Evolutionary conservation across 1,140 invertebrate species (phyloP), one percentile per base, ranked within the genome.

Genomic region (Piezodorus guildinii): DNA sequence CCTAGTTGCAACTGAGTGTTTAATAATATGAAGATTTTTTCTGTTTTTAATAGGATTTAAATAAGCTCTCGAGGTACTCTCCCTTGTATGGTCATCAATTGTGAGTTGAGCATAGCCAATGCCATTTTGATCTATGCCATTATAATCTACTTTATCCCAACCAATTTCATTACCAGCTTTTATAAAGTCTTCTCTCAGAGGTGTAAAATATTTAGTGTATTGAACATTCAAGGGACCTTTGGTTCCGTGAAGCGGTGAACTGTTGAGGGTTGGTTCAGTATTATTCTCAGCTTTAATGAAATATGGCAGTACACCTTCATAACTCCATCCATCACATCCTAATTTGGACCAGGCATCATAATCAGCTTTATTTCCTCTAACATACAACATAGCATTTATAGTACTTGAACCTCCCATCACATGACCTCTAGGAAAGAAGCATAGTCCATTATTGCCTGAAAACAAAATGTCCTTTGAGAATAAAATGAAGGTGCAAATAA

Each of bases 381-480:
- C 74, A 69, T 84, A 84, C 0, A 82, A 75, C 79, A 83, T 84
- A 25, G 75, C 80, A 70, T 86, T 85, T 21, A 85, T 73, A 4
- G 76, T 75, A 25, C 79, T 82, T 17, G 75, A 77, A 17, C 84
- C 84, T 8, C 88, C 88, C 70, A 85, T 74, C 16, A 76, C 75
- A 72, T 78, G 79, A 2, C 76, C 77, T 45, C 72, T 52, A 12
- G 62, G 49, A 14, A 21, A 34, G 2, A 15, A 2, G 30, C 58
- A 60, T 27, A 21, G 9, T 21, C 58, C 58, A 17, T 25, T 15
- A 60, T 10, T 60, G 8, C 27, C 58, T 25, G 58, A 46, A 46
- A 46, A 16, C 5, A 3, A 46, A n/a, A 46, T n/a, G n/a, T n/a
- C n/a, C n/a, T n/a, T n/a, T n/a, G n/a, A n/a, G n/a, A n/a, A n/a